Evolutionary conservation across 1,140 invertebrate species (phyloP), one percentile per base, ranked within the genome.

Genomic region (Caenorhabditis inopinata): DNA sequence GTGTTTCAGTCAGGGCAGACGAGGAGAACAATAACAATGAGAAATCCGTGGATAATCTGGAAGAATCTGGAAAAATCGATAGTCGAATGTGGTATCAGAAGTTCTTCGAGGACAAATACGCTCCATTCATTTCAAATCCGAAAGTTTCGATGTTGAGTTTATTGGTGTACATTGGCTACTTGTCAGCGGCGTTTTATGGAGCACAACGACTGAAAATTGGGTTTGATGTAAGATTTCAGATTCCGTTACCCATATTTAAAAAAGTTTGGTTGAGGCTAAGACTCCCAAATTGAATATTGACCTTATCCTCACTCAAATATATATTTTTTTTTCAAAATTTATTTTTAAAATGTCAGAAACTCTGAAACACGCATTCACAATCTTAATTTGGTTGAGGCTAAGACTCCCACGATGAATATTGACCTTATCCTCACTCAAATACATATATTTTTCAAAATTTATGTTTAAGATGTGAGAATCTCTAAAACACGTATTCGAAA

Each of bases 41-140:
- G 23, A 25, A 53, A n/a, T n/a, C n/a, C n/a, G n/a, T 29, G 75
- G 35, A 38, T 32, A 58, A 58, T 58, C 27, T 14, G 5, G 32
- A 29, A 29, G 53, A 42, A 1, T 5, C 27, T n/a, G 46, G 21
- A 51, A 32, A 53, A 51, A 18, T 74, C 45, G 83, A 83, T 35
- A 45, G 16, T 18, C 77, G 83, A 18, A 62, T 85, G 45, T 86
- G 85, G 85, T 86, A 86, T 79, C 85, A 86, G 49, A 32, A 73
- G 21, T 85, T 85, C 27, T 86, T 86, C 51, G 85, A 85, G 32
- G 85, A 85, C 45, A 45, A 32, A 45, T 86, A 82, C 53, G 84
- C 62, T 9, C 82, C 79, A 12, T 85, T 86, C 47, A 80, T 86
- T 45, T 78, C 76, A 11, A 47, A 81, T 29, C 58, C 79, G 0